Evolutionary conservation across 2,888 invertebrate genomes (phyloP).

Genomic region (Nudaria mundana): DNA sequence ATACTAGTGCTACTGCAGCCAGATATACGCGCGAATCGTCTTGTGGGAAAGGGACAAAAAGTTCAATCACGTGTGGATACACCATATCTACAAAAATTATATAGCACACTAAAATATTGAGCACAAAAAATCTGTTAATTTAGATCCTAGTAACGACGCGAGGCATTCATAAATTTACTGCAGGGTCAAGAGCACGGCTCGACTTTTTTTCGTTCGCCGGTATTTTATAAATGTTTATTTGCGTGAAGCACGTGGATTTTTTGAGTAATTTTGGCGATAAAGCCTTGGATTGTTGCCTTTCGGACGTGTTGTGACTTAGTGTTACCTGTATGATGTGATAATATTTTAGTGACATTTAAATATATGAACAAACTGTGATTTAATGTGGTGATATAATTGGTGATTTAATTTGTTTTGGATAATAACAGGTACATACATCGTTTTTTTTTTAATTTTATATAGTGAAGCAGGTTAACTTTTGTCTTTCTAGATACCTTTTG

Average conservation of each 20-base stretch:
- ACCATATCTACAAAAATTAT: constrained; percentile 63
- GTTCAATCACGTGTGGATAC: constrained; percentile 70
- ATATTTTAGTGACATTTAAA: constrained; percentile 71
- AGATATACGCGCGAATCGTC: constrained; percentile 67
- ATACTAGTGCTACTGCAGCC: constrained; percentile 52
- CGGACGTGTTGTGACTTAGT: constrained; percentile 79
- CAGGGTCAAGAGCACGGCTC: constrained; percentile 77
- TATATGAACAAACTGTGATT: constrained; percentile 79
- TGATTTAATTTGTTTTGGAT: constrained; percentile 66
- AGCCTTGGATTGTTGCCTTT: constrained; percentile 77
- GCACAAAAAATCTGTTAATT: constrained; percentile 77
- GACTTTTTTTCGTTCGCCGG: constrained; percentile 57
- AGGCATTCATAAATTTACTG: constrained; percentile 78
- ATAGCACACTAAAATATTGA: constrained; percentile 78
- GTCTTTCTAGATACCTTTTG: constrained; percentile 29
- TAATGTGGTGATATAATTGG: constrained; percentile 77
- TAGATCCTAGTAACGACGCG: constrained; percentile 76
- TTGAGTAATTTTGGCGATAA: constrained; percentile 66
- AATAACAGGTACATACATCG: constrained; percentile 59
- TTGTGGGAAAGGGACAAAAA: constrained; percentile 64
- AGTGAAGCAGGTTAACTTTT: constrained; percentile 47
- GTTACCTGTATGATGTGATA: constrained; percentile 79
- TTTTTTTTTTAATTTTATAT: constrained; percentile 46
- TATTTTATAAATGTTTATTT: constrained; percentile 75
- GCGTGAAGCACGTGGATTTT: constrained; percentile 70